These are phyloP conservation scores for Scopus umbretta DNA, from an alignment of 2,113 vertebrate genomes.

Conservation along the genomic window DNA sequence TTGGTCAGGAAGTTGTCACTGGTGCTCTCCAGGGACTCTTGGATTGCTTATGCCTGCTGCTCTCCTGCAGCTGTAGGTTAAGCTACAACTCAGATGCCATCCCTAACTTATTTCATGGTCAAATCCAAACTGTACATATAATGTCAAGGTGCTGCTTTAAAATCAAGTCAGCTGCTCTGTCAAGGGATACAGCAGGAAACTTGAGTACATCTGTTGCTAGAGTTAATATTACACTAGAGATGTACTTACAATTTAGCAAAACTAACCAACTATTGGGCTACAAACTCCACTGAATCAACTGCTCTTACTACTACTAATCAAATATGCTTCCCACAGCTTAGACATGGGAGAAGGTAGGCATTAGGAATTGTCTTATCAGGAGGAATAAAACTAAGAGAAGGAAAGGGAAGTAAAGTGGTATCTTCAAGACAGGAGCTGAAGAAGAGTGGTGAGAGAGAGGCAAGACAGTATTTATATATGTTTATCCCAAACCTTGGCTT, in stretches of 20 bases:
- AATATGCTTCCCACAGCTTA: background rate
- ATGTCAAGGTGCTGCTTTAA: background rate
- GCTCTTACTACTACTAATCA: background rate
- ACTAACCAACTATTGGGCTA: background rate
- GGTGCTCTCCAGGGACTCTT: background rate
- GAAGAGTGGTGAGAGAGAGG: background rate
- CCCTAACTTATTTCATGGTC: background rate
- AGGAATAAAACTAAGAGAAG: background rate
- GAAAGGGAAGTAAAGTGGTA: background rate
- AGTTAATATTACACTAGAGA: background rate
- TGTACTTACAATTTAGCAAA: background rate
- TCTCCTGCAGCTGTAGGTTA: background rate
- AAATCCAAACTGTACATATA: background rate
- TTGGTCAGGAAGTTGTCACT: background rate
- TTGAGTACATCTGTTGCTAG: background rate
- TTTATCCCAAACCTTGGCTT: background rate
- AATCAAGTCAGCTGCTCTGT: background rate
- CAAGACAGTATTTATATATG: background rate
- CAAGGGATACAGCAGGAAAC: background rate
- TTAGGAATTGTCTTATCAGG: background rate
- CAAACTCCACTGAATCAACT: background rate
- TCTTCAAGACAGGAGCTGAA: background rate
- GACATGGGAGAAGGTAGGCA: background rate
- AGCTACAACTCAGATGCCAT: background rate
- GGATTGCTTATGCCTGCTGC: background rate